These are phyloP conservation scores for Mormoops blainvillei DNA, from an alignment of 2,113 vertebrate genomes.

Conservation along the genomic window DNA sequence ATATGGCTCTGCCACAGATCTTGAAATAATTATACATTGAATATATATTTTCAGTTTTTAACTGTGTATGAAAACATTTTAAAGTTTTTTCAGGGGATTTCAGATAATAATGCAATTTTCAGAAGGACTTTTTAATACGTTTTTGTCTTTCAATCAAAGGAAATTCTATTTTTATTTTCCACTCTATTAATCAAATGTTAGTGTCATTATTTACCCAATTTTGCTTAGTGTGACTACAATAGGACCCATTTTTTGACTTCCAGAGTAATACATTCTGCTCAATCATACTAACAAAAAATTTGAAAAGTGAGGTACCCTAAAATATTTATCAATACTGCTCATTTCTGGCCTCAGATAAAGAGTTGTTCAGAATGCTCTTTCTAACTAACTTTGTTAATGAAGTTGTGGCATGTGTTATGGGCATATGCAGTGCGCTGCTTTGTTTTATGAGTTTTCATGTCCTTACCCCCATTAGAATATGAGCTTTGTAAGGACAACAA, in stretches of 20 bases:
- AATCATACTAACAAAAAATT: not conserved
- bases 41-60: not conserved
- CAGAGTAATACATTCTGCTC: not conserved
- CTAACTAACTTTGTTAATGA: not conserved
- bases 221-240: not conserved
- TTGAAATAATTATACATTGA: not conserved
- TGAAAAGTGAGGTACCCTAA: not conserved
- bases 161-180: not conserved
- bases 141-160: not conserved
- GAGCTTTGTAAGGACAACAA: not conserved
- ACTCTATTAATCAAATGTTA: not conserved
- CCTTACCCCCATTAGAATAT: not conserved
- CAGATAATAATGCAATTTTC: not conserved
- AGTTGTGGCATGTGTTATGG: not conserved
- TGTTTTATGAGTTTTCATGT: not conserved
- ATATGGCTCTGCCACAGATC: not conserved
- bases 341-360: not conserved
- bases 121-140: not conserved
- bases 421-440: not conserved
- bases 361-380: not conserved
- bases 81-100: not conserved
- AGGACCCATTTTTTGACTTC: not conserved
- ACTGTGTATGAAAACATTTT: not conserved
- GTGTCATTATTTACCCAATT: not conserved
- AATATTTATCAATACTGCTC: not conserved